Evolutionary conservation across 2,797 vertebrate species (phyloP).

Genomic region (Ctenosaura bakeri): DNA sequence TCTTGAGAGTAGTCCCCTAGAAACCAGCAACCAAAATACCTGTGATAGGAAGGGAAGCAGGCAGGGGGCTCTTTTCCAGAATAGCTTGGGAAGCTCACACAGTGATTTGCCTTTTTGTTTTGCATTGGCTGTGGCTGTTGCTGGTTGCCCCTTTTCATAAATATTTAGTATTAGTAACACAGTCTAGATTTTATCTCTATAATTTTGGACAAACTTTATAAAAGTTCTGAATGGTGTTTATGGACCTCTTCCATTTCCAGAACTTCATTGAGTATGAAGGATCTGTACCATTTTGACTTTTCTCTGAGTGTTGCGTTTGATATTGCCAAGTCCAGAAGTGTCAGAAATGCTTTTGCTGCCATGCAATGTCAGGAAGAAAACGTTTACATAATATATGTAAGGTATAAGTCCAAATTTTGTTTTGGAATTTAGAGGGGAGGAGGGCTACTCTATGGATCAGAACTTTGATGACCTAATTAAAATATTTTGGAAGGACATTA

Average conservation of each 20-base stretch:
- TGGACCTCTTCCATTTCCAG: constrained; percentile 37
- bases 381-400: constrained; percentile 36
- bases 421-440: constrained; percentile 57
- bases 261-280: not conserved
- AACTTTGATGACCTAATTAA: constrained; percentile 74
- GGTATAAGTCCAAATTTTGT: constrained; percentile 39
- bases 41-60: constrained; percentile 47
- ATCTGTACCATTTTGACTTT: constrained; percentile 10
- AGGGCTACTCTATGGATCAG: constrained; percentile 60
- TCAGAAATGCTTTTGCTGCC: constrained; percentile 60
- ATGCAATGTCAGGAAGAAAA: constrained; percentile 63
- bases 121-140: constrained; percentile 46
- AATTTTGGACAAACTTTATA: constrained; percentile 6
- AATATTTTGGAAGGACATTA: constrained; percentile 72
- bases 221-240: not conserved
- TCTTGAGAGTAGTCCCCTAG: constrained; percentile 40
- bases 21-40: constrained; percentile 45
- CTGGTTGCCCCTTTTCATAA: constrained; percentile 56
- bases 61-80: constrained; percentile 30
- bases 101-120: constrained; percentile 27
- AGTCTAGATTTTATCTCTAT: not conserved
- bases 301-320: constrained; percentile 36
- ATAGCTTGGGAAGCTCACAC: constrained; percentile 23
- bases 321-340: constrained; percentile 42
- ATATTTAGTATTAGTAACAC: constrained; percentile 54